phyloP scores from a whole-genome alignment of 2,113 vertebrate genomes.

The Mugil cephalus region DNA sequence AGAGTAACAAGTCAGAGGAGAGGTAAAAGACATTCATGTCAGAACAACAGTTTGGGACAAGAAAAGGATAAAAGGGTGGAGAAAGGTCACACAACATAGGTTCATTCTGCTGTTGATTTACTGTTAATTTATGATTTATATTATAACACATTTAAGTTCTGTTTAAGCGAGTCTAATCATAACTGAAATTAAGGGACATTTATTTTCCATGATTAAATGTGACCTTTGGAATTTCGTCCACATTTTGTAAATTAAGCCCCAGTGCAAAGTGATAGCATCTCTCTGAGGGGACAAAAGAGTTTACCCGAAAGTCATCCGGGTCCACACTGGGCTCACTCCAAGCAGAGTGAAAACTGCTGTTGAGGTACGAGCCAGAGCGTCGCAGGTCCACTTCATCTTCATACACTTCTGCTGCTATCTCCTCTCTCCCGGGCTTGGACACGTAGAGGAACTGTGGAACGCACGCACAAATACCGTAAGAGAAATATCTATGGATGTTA shows the following conservation, averaged over 20 bases:
- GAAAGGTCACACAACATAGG: constrained; percentile 42
- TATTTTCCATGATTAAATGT: constrained; percentile 45
- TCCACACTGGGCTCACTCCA: constrained; percentile 95
- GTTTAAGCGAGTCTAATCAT: constrained; percentile 36
- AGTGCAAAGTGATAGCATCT: constrained; percentile 43
- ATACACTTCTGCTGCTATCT: constrained; percentile 92
- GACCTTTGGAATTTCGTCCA: constrained; percentile 46
- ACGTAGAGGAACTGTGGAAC: constrained; percentile 86
- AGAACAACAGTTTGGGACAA: constrained; percentile 37
- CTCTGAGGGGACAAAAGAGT: constrained; percentile 39
- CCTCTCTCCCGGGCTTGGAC: constrained; percentile 86
- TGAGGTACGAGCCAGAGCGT: constrained; percentile 88
- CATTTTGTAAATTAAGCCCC: constrained; percentile 28
- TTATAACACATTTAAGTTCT: constrained; percentile 46
- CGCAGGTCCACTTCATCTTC: constrained; percentile 94
- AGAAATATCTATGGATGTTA: neutral
- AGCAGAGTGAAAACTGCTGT: constrained; percentile 92
- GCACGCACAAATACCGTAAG: constrained; percentile 15
- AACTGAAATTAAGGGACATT: constrained; percentile 38
- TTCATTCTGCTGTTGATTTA: constrained; percentile 16
- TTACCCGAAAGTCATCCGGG: constrained; percentile 96
- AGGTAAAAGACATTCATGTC: constrained; percentile 31
- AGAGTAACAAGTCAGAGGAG: constrained; percentile 56
- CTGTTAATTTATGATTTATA: constrained; percentile 38
- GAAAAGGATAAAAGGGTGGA: constrained; percentile 34